Evolutionary conservation across 1,140 invertebrate species (phyloP).

Genomic region (Arctopsyche grandis): DNA sequence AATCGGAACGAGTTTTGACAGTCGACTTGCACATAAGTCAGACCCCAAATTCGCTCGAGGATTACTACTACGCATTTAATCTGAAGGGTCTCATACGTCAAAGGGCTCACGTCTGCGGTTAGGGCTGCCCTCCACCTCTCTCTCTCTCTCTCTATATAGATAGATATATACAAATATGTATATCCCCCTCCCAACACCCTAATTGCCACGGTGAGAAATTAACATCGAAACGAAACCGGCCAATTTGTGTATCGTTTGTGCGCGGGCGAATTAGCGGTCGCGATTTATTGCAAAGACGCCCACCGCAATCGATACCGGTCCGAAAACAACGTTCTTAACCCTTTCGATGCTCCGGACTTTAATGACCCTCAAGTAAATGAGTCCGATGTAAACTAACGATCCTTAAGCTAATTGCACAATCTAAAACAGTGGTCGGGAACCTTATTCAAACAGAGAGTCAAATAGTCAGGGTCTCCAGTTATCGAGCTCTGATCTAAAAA

Average conservation of each 20-base stretch:
- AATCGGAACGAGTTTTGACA: slow-evolving; percentile 27
- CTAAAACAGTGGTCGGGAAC: too few relatives aligned
- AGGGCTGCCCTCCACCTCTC: too few relatives aligned
- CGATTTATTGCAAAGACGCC: slow-evolving; percentile 38
- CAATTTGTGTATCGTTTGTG: slow-evolving; percentile 42
- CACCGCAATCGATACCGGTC: slow-evolving; percentile 34
- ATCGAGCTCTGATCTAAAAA: too few relatives aligned
- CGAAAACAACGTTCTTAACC: neutral
- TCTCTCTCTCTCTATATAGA: too few relatives aligned
- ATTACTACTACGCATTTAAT: too few relatives aligned
- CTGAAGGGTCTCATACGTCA: too few relatives aligned
- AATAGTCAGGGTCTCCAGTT: too few relatives aligned
- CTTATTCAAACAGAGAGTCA: too few relatives aligned
- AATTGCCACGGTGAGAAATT: slow-evolving; percentile 39
- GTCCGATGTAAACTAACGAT: neutral
- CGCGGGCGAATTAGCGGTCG: slow-evolving; percentile 34
- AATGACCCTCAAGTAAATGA: neutral
- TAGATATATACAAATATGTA: too few relatives aligned
- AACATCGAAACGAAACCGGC: neutral
- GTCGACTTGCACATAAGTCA: neutral
- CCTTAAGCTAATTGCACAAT: too few relatives aligned
- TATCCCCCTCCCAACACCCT: too few relatives aligned
- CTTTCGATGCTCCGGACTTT: neutral
- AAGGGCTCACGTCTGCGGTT: too few relatives aligned
- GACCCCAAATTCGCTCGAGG: neutral